Base-by-base conservation (phyloP, 2,888 invertebrate genomes). In the Sinotaia quadrata region DNA sequence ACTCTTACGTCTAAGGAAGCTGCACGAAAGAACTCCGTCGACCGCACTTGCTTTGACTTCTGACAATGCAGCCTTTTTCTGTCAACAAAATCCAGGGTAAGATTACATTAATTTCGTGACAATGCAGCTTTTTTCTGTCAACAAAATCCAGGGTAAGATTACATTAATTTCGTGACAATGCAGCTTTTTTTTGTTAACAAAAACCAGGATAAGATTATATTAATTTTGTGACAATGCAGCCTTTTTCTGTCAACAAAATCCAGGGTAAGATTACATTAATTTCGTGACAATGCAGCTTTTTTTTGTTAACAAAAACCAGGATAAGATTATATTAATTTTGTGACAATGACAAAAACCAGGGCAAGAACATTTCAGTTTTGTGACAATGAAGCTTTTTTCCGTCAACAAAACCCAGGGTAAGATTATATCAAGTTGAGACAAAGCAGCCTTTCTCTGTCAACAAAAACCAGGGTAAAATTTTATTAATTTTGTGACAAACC, bases 11-110 rank as follows among this genome's bases (percentile, higher is more conserved):
- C 79, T 58, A 10, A 68, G 70, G 61, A 77, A 79, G 12, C 44
- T 69, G 51, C 79, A 79, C 8, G 65, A 60, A 56, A 77, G 68
- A 2, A 79, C 69, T 2, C 79, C 77, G 54, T 75, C 69, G 0
- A 68, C 57, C 37, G 75, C 69, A 1, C 62, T 61, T 4, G 73
- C 76, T 2, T 63, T 49, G 18, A 63, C 36, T 18, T 54, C 67
- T 7, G 71, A 65, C 31, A 78, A 37, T 7, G 70, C 78, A 12
- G 73, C 72, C 15, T 51, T 41, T 72, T 52, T 72, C 72, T 72
- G 68, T 15, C 10, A 34, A n/a, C 8, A 47, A 47, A 47, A 24
- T 24, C n/a, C n/a, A n/a, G n/a, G n/a, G n/a, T n/a, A n/a, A n/a
- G n/a, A n/a, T n/a, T n/a, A n/a, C n/a, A n/a, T n/a, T n/a, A n/a